Conservation (phyloP, 2,113 vertebrate species). For the Gymnobelideus leadbeateri region DNA sequence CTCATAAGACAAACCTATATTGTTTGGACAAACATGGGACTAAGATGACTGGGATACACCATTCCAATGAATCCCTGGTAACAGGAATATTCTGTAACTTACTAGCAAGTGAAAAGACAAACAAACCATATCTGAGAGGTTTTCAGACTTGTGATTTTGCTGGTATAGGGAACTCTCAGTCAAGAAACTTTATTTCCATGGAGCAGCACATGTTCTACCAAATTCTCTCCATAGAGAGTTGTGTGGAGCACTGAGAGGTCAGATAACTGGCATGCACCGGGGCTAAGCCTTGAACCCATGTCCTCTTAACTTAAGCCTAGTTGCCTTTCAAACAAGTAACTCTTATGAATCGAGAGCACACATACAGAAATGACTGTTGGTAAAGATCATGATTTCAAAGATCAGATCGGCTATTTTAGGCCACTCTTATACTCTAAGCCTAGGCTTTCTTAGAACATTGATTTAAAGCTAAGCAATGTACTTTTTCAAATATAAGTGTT, state of each 20-base stretch:
- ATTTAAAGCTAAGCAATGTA: not conserved
- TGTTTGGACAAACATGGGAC: not conserved
- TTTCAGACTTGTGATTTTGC: no score
- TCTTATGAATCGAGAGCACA: not conserved
- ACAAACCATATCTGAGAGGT: no score
- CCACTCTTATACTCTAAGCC: not conserved
- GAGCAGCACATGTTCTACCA: no score
- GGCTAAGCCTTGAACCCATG: no score
- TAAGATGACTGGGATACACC: not conserved
- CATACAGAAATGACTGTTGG: slow-evolving; percentile 9
- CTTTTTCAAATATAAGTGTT: not conserved
- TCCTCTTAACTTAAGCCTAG: not conserved
- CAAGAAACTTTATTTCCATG: no score
- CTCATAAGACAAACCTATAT: not conserved
- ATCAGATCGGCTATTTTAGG: not conserved
- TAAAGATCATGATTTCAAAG: not conserved
- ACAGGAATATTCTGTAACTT: no score
- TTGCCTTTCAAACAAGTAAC: not conserved
- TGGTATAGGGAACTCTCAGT: no score
- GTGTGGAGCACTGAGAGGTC: no score
- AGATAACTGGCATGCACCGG: no score
- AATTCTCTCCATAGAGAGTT: no score
- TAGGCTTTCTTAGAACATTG: not conserved
- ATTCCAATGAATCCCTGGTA: no score
- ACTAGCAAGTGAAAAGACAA: no score